Evolutionary conservation across 2,888 invertebrate species (phyloP).

Genomic region (Tipula unca): DNA sequence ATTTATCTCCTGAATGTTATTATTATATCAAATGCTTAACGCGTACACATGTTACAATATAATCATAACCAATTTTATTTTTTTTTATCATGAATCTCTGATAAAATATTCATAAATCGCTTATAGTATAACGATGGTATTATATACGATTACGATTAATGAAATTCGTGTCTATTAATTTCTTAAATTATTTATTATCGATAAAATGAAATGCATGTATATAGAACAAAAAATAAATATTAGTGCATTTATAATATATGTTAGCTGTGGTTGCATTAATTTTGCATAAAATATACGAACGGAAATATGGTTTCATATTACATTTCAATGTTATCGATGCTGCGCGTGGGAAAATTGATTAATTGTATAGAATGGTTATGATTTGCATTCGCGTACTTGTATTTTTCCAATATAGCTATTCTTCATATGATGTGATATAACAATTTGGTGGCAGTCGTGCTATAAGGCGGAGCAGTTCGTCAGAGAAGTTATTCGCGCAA

Average conservation of each 20-base stretch:
- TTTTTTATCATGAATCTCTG: background rate
- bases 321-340: too few relatives aligned
- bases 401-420: too few relatives aligned
- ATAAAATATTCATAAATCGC: background rate
- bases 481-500: too few relatives aligned
- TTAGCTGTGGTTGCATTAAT: background rate
- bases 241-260: background rate
- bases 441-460: too few relatives aligned
- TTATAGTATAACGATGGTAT: background rate
- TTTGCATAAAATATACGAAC: too few relatives aligned
- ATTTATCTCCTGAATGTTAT: background rate
- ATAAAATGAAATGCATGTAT: background rate
- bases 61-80: background rate
- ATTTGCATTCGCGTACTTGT: too few relatives aligned
- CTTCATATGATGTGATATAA: too few relatives aligned
- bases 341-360: too few relatives aligned
- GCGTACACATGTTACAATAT: background rate
- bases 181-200: background rate
- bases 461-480: too few relatives aligned
- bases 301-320: too few relatives aligned
- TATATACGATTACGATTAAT: background rate
- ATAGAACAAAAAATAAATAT: background rate
- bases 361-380: too few relatives aligned
- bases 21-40: background rate
- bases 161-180: background rate